Evolutionary conservation across 92 coral and sea anemone genomes (phyloP), one percentile per base, ranked within the genome.

Genomic region (Umimayanthus chanpuru): DNA sequence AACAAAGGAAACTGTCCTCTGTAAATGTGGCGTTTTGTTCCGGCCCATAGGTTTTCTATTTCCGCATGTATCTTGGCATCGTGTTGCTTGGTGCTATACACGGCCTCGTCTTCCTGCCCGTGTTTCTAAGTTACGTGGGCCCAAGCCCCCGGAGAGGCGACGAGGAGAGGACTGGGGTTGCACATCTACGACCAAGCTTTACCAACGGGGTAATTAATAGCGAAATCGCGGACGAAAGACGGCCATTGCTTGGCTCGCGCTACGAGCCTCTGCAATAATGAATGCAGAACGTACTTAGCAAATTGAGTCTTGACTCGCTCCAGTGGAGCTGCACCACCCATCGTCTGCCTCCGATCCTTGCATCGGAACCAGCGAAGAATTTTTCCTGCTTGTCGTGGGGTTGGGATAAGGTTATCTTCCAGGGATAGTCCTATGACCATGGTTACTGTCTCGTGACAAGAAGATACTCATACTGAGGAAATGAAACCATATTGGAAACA

Each of bases 51-150:
- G 98, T 97, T 43, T 97, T 97, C 92, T 97, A 97, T 89, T 95
- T 97, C 89, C 98, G 99, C 65, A 97, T 96, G 99, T 96, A 96
- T 89, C 88, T 96, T 75, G 99, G 99, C 9, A 94, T 96, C 70
- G 99, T 96, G n/a, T 66, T 95, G 68, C 90, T 96, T 68, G 99
- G 99, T 61, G 99, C 99, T n/a, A 73, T 91, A 5, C 99, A 95
- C 61, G 99, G 99, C 15, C 97, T 97, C 55, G 87, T 95, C 16
- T 97, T 97, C 86, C 94, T 97, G 25, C 99, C 99, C 7, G 99
- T 97, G 12, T 91, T 97, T 70, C 86, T 97, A 47, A 97, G 99
- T 83, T 97, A 97, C 93, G 85, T 94, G 28, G 99, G 99, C 12
- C 99, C 99, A 7, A 65, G 85, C 61, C 88, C 95, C 79, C 90